A percentile compares a stretch with the other conserved stretches of the same genome.
These are phyloP conservation scores for Oryzias dopingdopingensis DNA, from an alignment of 2,797 vertebrate genomes.

Conservation along the genomic window DNA sequence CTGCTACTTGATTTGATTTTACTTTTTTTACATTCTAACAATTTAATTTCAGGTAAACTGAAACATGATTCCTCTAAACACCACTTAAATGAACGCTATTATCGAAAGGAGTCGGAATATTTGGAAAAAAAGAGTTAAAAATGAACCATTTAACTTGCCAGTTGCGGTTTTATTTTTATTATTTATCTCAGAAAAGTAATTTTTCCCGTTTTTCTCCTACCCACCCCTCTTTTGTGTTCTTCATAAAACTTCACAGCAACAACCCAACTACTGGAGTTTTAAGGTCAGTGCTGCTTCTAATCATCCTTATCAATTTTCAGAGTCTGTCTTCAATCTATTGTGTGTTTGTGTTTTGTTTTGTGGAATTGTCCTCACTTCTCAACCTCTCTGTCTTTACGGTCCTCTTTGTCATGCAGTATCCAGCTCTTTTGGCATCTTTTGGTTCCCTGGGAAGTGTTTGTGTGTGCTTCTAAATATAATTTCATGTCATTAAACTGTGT, in stretches of 20 bases:
- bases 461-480: conserved; percentile 2
- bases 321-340: conserved; percentile 27
- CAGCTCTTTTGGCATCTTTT: conserved; percentile 35
- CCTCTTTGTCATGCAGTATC: conserved; percentile 25
- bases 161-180: conserved; percentile 4
- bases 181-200: conserved; percentile 6
- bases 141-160: background rate
- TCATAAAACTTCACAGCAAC: conserved; percentile 77
- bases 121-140: too few species aligned
- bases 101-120: too few species aligned
- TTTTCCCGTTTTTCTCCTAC: conserved; percentile 41
- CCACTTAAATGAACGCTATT: background rate
- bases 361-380: conserved; percentile 25
- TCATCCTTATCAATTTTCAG: conserved; percentile 15
- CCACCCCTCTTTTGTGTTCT: conserved; percentile 28
- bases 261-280: conserved; percentile 99
- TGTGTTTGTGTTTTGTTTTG: conserved; percentile 16
- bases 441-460: conserved; percentile 7
- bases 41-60: conserved; percentile 44
- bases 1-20: conserved; percentile 47
- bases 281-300: conserved; percentile 89
- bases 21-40: conserved; percentile 64
- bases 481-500: conserved; percentile 10
- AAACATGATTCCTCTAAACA: conserved; percentile 19
- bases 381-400: conserved; percentile 28